These are phyloP conservation scores for Chromoteleia sp. DNA, from an alignment of 2,888 invertebrate genomes.

Conservation along the genomic window DNA sequence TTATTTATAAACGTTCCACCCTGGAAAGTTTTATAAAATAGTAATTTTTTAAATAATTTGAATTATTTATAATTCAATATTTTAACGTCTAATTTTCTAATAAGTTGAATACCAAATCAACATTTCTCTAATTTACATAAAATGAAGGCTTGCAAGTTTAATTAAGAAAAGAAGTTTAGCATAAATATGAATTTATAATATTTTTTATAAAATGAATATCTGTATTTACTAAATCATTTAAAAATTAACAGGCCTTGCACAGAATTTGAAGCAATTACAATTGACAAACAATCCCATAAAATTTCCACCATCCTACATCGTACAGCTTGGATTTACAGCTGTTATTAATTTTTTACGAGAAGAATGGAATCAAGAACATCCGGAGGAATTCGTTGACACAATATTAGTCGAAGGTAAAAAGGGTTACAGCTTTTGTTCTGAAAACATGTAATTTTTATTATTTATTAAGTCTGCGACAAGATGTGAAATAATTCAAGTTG, in stretches of 20 bases:
- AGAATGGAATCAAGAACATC: slow-evolving; percentile 81
- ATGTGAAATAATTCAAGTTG: no score
- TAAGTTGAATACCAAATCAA: no score
- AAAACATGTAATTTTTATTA: neutral
- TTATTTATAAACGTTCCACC: no score
- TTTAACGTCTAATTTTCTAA: no score
- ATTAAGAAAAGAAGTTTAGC: no score
- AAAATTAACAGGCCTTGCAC: slow-evolving; percentile 84
- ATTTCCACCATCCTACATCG: slow-evolving; percentile 86
- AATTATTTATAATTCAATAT: no score
- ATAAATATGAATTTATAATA: no score
- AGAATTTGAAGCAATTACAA: slow-evolving; percentile 87
- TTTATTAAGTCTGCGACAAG: no score
- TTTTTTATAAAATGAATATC: neutral
- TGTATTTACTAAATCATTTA: neutral
- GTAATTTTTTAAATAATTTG: no score
- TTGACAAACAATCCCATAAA: slow-evolving; percentile 87
- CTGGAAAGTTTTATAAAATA: no score
- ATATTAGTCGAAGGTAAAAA: slow-evolving; percentile 47
- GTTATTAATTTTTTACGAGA: slow-evolving; percentile 83
- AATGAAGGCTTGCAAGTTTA: no score
- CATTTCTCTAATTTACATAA: no score
- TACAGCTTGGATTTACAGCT: slow-evolving; percentile 85
- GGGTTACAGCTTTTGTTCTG: neutral
- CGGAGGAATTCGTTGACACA: slow-evolving; percentile 75